Percentiles rank a stretch among this genome's conserved stretches.
Conservation (phyloP, 1,140 invertebrate genomes). For the Tyrophagus putrescentiae region DNA sequence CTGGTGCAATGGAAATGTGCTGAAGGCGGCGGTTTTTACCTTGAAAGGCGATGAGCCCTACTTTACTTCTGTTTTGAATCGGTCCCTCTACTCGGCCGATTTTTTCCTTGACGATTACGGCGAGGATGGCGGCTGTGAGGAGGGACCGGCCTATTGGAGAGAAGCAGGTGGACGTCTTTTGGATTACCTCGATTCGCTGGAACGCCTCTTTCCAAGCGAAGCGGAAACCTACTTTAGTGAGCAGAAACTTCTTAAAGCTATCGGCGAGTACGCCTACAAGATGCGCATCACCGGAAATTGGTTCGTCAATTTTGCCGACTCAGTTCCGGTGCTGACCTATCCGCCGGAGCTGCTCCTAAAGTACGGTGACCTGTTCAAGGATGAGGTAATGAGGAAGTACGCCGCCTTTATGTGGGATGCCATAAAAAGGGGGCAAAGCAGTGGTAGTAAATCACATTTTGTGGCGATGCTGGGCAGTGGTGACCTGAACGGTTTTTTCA, state of each 20-base stretch:
- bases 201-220: background rate
- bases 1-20: slow-evolving; percentile 16
- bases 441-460: background rate
- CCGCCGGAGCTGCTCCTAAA: background rate
- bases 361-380: slow-evolving; percentile 7
- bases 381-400: slow-evolving; percentile 13
- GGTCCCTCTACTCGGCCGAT: slow-evolving; percentile 8
- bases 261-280: slow-evolving; percentile 12
- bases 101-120: slow-evolving; percentile 13
- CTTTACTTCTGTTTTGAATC: background rate
- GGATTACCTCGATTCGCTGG: slow-evolving; percentile 14
- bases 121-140: slow-evolving; percentile 19
- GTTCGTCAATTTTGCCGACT: slow-evolving; percentile 19
- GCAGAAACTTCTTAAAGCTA: slow-evolving; percentile 6
- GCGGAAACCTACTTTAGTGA: background rate
- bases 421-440: background rate
- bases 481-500: background rate
- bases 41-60: slow-evolving; percentile 6
- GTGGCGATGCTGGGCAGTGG: background rate
- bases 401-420: background rate
- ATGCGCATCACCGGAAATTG: background rate
- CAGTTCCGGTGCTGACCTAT: background rate
- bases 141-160: slow-evolving; percentile 11
- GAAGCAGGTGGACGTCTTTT: slow-evolving; percentile 2
- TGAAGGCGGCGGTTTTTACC: background rate